Conservation (phyloP, 2,113 vertebrate genomes). For the Picathartes gymnocephalus region DNA sequence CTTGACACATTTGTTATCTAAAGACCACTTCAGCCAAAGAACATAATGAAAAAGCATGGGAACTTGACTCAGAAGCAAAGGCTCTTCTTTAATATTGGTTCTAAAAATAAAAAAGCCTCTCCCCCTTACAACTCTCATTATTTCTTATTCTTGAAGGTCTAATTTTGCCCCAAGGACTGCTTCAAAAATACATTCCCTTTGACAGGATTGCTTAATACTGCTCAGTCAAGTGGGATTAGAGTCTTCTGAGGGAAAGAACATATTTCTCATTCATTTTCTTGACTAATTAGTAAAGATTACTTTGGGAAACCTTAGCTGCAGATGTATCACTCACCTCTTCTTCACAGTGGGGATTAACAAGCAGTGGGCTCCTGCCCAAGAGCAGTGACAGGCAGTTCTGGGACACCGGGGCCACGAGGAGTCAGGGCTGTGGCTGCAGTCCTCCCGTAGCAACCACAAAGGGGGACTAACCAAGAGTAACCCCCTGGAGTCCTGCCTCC, state of each 20-base stretch:
- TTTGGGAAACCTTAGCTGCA: neutral
- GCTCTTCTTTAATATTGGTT: conserved; percentile 53
- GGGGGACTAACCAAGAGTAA: no score
- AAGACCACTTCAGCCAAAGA: conserved; percentile 68
- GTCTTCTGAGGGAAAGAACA: conserved; percentile 14
- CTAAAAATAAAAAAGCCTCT: conserved; percentile 54
- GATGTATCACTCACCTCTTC: neutral
- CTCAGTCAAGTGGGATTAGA: conserved; percentile 49
- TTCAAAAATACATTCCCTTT: conserved; percentile 47
- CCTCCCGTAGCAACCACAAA: accelerated
- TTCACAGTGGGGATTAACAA: neutral
- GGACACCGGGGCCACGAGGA: accelerated
- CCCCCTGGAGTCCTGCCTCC: neutral
- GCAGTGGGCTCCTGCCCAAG: neutral
- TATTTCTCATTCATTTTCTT: conserved; percentile 37
- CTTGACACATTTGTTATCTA: conserved; percentile 70
- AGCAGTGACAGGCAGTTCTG: neutral
- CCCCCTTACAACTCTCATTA: conserved; percentile 28
- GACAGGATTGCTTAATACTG: conserved; percentile 44
- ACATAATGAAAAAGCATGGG: conserved; percentile 69
- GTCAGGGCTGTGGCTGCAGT: neutral
- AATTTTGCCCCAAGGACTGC: conserved; percentile 55
- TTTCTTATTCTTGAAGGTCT: conserved; percentile 36
- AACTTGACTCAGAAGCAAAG: conserved; percentile 66
- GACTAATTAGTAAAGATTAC: conserved; percentile 40